Conservation (phyloP, 2,797 vertebrate genomes). For the Silurus lanzhouensis region DNA sequence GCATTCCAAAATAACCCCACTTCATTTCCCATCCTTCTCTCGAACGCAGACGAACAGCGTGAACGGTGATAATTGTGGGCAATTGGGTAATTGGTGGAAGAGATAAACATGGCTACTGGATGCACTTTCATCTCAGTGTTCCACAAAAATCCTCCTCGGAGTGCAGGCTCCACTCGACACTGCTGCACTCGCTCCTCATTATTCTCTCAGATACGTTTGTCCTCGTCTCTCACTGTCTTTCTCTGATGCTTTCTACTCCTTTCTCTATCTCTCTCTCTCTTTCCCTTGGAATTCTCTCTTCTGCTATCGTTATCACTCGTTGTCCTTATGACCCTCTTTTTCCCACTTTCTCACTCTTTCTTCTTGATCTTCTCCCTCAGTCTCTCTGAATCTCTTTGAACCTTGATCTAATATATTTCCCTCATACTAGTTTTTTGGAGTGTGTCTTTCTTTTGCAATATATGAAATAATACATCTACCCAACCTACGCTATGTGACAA, state of each 20-base stretch:
- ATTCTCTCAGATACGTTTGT: not conserved
- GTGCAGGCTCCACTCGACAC: not conserved
- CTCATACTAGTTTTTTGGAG: too few species aligned
- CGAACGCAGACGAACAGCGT: not conserved
- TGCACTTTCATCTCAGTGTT: constrained; percentile 10
- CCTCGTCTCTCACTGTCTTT: not conserved
- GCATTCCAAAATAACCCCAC: not conserved
- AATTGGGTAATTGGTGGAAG: not conserved
- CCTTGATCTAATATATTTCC: not conserved
- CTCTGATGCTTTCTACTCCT: not conserved
- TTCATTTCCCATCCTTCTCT: not conserved
- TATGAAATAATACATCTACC: not conserved
- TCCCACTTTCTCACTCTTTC: not conserved
- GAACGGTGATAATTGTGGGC: not conserved
- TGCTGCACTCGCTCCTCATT: not conserved
- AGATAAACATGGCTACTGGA: not conserved
- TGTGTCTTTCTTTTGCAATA: not conserved
- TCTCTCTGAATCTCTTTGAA: not conserved
- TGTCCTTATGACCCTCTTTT: not conserved
- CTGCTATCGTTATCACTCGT: not conserved
- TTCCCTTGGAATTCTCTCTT: not conserved
- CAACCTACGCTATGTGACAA: too few species aligned
- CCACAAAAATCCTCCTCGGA: not conserved
- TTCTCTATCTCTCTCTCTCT: not conserved
- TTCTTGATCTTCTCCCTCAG: not conserved